A percentile compares a stretch with the other conserved stretches of the same genome.
Evolutionary conservation across 2,888 invertebrate genomes (phyloP).

Genomic region (Heteromyza rotundicornis): DNA sequence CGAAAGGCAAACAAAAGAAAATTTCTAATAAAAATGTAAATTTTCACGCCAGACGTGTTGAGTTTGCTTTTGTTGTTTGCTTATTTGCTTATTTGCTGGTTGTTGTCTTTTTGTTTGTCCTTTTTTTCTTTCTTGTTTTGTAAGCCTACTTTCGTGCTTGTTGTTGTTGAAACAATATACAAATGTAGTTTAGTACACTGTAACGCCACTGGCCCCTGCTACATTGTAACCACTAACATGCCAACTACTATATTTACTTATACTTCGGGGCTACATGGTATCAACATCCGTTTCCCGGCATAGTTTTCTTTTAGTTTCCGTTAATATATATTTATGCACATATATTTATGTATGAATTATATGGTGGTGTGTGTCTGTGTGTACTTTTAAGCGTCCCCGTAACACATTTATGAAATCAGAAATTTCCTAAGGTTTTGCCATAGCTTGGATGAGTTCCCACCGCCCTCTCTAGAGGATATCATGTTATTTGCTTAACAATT

Average conservation of each 20-base stretch:
- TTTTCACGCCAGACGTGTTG: constrained; percentile 23
- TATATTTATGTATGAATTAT: too few relatives aligned
- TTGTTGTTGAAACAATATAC: neutral
- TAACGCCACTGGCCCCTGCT: neutral
- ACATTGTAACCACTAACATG: neutral
- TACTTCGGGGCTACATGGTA: neutral
- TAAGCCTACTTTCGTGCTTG: neutral
- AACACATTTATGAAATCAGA: constrained; percentile 10
- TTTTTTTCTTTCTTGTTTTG: neutral
- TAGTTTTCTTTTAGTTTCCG: neutral
- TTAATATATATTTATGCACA: too few relatives aligned
- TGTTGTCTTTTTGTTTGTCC: neutral
- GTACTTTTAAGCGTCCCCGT: neutral
- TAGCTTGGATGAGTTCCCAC: neutral
- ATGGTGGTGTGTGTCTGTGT: neutral
- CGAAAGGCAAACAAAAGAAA: neutral
- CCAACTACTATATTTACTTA: neutral
- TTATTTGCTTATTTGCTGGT: neutral
- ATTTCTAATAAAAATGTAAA: constrained; percentile 26
- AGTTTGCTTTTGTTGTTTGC: neutral
- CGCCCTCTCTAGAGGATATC: constrained; percentile 23
- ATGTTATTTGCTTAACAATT: constrained; percentile 54
- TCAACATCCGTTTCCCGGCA: neutral
- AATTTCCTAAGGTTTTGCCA: constrained; percentile 11
- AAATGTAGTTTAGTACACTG: neutral